phyloP scores from a whole-genome alignment of 2,888 invertebrate species.

The Mayetiola destructor region DNA sequence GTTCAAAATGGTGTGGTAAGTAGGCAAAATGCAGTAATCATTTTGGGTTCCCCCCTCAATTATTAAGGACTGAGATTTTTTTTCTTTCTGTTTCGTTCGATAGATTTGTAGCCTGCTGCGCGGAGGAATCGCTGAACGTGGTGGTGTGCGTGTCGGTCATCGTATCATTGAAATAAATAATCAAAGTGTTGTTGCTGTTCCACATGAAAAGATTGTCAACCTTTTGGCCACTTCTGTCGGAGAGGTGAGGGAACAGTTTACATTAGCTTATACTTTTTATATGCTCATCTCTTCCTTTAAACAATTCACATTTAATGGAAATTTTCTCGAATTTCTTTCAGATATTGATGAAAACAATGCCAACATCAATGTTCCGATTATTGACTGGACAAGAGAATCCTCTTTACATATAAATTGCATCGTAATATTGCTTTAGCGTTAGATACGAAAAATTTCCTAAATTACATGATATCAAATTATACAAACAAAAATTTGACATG shows the following conservation, averaged over 20 bases:
- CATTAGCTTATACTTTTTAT: background rate
- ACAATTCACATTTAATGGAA: background rate
- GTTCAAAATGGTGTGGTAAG: slow-evolving; percentile 98
- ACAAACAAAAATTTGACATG: no score
- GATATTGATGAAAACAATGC: slow-evolving; percentile 99
- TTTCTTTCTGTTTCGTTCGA: background rate
- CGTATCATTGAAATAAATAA: slow-evolving; percentile 99
- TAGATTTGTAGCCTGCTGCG: slow-evolving; percentile 95
- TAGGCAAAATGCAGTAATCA: slow-evolving; percentile 20
- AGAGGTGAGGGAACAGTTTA: slow-evolving; percentile 52
- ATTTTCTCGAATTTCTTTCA: slow-evolving; percentile 32
- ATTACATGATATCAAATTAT: no score
- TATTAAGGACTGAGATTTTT: background rate
- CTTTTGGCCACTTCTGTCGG: slow-evolving; percentile 97
- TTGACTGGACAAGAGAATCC: slow-evolving; percentile 99
- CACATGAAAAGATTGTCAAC: slow-evolving; percentile 98
- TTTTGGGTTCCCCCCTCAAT: background rate
- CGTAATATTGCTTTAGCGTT: no score
- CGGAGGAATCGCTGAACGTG: slow-evolving; percentile 97
- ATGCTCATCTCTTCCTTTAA: background rate
- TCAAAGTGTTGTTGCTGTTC: slow-evolving; percentile 98
- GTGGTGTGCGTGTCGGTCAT: slow-evolving; percentile 97
- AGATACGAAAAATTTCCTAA: no score
- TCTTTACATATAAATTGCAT: slow-evolving; percentile 74
- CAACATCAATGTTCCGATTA: slow-evolving; percentile 98